phyloP scores from a whole-genome alignment of 2,113 vertebrate genomes.

The Amblyopsis rosae region DNA sequence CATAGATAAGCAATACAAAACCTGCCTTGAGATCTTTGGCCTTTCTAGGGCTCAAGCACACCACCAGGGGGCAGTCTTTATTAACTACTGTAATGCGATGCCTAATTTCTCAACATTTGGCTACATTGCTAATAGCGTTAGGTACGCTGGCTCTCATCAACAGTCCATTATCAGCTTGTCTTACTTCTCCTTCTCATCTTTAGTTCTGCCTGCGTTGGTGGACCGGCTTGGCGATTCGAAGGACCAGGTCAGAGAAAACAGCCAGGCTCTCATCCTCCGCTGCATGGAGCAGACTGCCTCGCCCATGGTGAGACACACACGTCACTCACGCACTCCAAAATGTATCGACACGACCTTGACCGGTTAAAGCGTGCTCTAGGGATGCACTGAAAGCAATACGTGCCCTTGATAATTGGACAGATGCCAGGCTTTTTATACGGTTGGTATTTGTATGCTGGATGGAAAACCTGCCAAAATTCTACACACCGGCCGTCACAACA shows the following conservation, averaged over 20 bases:
- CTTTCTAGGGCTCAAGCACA: background rate
- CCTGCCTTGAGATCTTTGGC: background rate
- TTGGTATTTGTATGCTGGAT: too few species aligned
- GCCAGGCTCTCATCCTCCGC: slow-evolving; percentile 87
- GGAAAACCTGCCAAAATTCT: too few species aligned
- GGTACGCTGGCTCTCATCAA: too few species aligned
- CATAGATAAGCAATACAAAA: too few species aligned
- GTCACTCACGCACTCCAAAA: slow-evolving; percentile 1
- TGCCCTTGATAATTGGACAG: too few species aligned
- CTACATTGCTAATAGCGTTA: background rate
- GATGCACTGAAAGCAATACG: too few species aligned
- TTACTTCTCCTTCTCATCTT: background rate
- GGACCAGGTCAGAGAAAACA: slow-evolving; percentile 95
- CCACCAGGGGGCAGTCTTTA: slow-evolving; percentile 53
- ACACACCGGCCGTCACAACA: too few species aligned
- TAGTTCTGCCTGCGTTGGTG: slow-evolving; percentile 88
- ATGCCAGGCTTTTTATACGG: too few species aligned
- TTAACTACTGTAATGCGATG: slow-evolving; percentile 9
- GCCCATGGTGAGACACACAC: slow-evolving; percentile 83
- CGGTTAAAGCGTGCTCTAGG: too few species aligned
- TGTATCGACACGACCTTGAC: background rate
- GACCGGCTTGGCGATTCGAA: slow-evolving; percentile 94
- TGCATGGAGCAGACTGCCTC: slow-evolving; percentile 87
- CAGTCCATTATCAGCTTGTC: too few species aligned
- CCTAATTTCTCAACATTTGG: slow-evolving; percentile 14